Percentiles rank a stretch among this genome's conserved stretches.
Conservation (phyloP, 2,113 vertebrate species). For the Caloenas nicobarica region DNA sequence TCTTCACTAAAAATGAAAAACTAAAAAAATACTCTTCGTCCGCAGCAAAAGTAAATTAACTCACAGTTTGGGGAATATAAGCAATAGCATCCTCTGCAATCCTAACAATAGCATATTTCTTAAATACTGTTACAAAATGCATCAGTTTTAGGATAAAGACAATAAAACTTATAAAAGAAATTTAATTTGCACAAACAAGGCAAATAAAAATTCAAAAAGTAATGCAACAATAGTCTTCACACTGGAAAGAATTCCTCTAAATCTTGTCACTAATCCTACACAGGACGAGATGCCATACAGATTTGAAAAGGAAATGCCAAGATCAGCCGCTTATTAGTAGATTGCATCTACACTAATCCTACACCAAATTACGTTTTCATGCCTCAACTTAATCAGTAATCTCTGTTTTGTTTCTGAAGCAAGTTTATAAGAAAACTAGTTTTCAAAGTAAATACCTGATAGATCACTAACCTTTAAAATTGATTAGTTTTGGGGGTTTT, state of each 20-base stretch:
- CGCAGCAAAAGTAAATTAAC: neutral
- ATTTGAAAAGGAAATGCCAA: constrained; percentile 9
- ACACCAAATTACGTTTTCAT: neutral
- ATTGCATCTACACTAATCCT: neutral
- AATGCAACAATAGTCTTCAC: neutral
- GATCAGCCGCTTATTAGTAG: neutral
- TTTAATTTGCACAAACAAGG: neutral
- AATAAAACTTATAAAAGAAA: neutral
- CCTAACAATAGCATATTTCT: neutral
- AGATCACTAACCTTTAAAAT: constrained; percentile 26
- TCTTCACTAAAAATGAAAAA: neutral
- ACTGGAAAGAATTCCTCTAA: neutral
- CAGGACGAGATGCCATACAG: neutral
- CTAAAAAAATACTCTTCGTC: neutral
- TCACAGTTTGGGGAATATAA: neutral
- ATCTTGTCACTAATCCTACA: neutral
- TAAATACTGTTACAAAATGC: neutral
- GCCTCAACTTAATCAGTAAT: neutral
- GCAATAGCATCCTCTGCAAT: neutral
- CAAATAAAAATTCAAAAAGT: neutral
- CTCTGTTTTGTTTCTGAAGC: constrained; percentile 25
- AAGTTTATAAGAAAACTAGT: neutral
- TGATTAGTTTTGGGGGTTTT: constrained; percentile 23
- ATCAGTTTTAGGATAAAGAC: neutral
- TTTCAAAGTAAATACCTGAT: neutral